Base-by-base conservation (phyloP, 2,888 invertebrate species). In the Ophonus ardosiacus region DNA sequence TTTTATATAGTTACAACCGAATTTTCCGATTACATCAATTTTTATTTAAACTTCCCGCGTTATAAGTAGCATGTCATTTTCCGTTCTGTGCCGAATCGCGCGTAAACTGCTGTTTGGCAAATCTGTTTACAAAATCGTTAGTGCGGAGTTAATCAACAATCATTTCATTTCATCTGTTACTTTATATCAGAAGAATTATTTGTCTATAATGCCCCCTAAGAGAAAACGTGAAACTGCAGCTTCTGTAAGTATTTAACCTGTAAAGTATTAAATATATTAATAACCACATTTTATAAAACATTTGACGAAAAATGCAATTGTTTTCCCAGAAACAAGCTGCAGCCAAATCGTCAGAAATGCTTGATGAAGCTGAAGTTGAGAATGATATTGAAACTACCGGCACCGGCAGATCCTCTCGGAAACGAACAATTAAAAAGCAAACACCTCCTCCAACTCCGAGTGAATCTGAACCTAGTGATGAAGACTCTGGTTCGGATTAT, bases 361-460 rank as follows among this genome's bases (percentile, higher is more conserved):
- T 10, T 61, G 79, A 61, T n/a, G 78, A 84, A 81, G 81, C 24
- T 68, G 24, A 43, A 18, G 18, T 18, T n/a, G 61, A 40, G 5
- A 68, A 84, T 80, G 81, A 31, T 57, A 40, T n/a, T 31, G 88
- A 90, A 86, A 90, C 90, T 43, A 91, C 90, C 40, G 87, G 87
- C 86, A 91, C 90, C 40, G 87, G 87, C 86, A 89, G 89, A 84
- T 86, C 87, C 84, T 86, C 71, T 84, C 90, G 90, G n/a, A 89
- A 90, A 74, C 91, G 91, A 85, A 88, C 86, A 15, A 91, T 91
- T 85, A 87, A 88, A 81, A 89, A 90, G 71, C 87, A 89, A 78
- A 87, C 88, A 57, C 38, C 68, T 40, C 71, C 68, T 7, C 68
- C 38, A 76, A 71, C 86, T 79, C 63, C 86, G 82, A 86, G 86